phyloP scores from a whole-genome alignment of 1,140 invertebrate species.

The Oryzaephilus surinamensis region DNA sequence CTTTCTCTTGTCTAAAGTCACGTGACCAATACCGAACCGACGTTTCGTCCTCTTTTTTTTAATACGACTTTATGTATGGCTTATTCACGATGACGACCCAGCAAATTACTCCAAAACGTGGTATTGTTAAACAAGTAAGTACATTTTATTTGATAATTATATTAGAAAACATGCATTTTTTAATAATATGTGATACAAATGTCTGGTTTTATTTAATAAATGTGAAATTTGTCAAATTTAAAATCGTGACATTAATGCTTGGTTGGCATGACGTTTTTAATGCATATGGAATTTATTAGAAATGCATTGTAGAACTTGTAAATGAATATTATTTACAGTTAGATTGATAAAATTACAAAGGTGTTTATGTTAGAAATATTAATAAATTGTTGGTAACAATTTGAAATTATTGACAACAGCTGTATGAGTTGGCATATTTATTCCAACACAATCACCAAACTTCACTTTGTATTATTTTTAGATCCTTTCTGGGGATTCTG shows the following conservation, averaged over 20 bases:
- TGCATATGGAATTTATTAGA: conserved; percentile 20
- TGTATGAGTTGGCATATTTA: conserved; percentile 22
- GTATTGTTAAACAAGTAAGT: conserved; percentile 48
- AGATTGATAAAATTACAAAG: conserved; percentile 1
- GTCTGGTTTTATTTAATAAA: neutral
- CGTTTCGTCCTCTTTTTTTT: conserved; percentile 12
- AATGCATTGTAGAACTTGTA: conserved; percentile 2
- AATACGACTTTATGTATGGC: conserved; percentile 19
- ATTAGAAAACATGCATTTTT: too few species aligned
- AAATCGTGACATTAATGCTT: conserved; percentile 16
- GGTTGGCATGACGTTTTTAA: conserved; percentile 18
- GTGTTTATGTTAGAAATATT: conserved; percentile 3
- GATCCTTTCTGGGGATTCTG: conserved; percentile 83
- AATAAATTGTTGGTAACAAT: conserved; percentile 1
- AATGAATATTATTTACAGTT: conserved; percentile 3
- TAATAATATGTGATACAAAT: neutral
- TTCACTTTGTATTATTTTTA: conserved; percentile 34
- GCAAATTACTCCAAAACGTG: conserved; percentile 36
- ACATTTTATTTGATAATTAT: conserved; percentile 6
- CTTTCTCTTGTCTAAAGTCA: conserved; percentile 11
- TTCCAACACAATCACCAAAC: neutral
- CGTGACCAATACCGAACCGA: conserved; percentile 14
- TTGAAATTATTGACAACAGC: conserved; percentile 8
- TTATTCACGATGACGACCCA: conserved; percentile 40
- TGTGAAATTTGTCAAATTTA: conserved; percentile 1